Evolutionary conservation across 1,140 invertebrate genomes (phyloP).

Genomic region (Drosophila biarmipes): DNA sequence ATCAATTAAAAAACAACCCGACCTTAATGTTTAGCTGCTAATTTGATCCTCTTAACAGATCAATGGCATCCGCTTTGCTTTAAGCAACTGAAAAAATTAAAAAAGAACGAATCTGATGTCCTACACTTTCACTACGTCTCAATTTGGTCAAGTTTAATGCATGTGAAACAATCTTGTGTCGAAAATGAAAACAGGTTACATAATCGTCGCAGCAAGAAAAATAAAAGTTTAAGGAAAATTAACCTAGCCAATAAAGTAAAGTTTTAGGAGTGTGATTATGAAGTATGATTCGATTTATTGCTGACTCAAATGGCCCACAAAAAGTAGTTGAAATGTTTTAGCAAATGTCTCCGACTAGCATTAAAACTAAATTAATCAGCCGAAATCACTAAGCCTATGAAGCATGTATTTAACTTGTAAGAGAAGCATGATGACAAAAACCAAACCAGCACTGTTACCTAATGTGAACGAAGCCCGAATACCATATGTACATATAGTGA

Average conservation of each 20-base stretch:
- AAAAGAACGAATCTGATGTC: slow-evolving; percentile 15
- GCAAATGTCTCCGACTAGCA: slow-evolving; percentile 30
- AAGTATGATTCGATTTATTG: slow-evolving; percentile 5
- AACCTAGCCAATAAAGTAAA: slow-evolving; percentile 12
- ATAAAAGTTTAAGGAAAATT: slow-evolving; percentile 21
- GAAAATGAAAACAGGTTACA: background rate
- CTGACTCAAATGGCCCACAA: slow-evolving; percentile 13
- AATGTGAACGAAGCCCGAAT: slow-evolving; percentile 44
- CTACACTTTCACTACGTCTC: slow-evolving; percentile 15
- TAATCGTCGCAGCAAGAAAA: slow-evolving; percentile 14
- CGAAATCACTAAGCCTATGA: slow-evolving; percentile 30
- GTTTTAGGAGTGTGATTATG: background rate
- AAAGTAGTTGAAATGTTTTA: slow-evolving; percentile 32
- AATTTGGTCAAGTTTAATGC: slow-evolving; percentile 7
- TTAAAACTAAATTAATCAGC: slow-evolving; percentile 29
- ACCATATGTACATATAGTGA: slow-evolving; percentile 64
- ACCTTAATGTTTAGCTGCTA: slow-evolving; percentile 1
- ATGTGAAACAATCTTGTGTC: background rate
- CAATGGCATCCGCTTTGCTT: slow-evolving; percentile 47
- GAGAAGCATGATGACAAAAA: slow-evolving; percentile 11
- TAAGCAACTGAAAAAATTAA: slow-evolving; percentile 47
- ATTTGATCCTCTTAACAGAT: slow-evolving; percentile 12
- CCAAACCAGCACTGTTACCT: slow-evolving; percentile 64
- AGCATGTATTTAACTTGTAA: slow-evolving; percentile 35
- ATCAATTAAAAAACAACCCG: slow-evolving; percentile 12